A percentile compares a stretch with the other conserved stretches of the same genome.
Conservation (phyloP, 1,140 invertebrate species). For the Drosophila sproati region DNA sequence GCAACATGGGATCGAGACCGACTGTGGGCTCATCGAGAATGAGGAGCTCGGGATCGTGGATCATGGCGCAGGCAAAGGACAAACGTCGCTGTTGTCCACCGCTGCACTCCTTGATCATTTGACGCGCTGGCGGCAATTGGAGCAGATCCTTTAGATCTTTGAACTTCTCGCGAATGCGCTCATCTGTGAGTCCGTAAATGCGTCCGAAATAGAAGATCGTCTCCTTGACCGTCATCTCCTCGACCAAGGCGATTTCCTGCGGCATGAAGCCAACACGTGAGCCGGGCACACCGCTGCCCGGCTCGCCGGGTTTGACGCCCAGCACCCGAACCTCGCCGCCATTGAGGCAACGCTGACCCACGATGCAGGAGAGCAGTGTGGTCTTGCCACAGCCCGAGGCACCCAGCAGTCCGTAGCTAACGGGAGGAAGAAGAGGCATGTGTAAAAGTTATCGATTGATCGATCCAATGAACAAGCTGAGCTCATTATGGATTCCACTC, state of each 20-base stretch:
- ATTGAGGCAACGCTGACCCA: constrained; percentile 90
- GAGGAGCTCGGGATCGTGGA: constrained; percentile 94
- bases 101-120: constrained; percentile 89
- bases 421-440: constrained; percentile 15
- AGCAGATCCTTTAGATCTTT: constrained; percentile 89
- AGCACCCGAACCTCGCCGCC: constrained; percentile 92
- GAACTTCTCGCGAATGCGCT: constrained; percentile 88
- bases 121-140: constrained; percentile 88
- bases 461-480: neutral
- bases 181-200: constrained; percentile 91
- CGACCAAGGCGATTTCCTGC: constrained; percentile 94
- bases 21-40: constrained; percentile 97
- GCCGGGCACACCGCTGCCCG: constrained; percentile 91
- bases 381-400: constrained; percentile 94
- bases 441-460: constrained; percentile 13
- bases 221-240: constrained; percentile 94
- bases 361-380: constrained; percentile 93
- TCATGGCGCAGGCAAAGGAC: constrained; percentile 93
- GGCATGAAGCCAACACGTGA: constrained; percentile 94
- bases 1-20: constrained; percentile 94
- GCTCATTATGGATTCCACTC: constrained; percentile 79
- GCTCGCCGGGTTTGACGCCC: constrained; percentile 90
- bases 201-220: constrained; percentile 95
- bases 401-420: constrained; percentile 93
- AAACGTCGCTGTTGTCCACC: constrained; percentile 95